Percentiles rank a stretch among this genome's conserved stretches.
Evolutionary conservation across 2,888 invertebrate species (phyloP).

Genomic region (Lepetodrilus schrolli): DNA sequence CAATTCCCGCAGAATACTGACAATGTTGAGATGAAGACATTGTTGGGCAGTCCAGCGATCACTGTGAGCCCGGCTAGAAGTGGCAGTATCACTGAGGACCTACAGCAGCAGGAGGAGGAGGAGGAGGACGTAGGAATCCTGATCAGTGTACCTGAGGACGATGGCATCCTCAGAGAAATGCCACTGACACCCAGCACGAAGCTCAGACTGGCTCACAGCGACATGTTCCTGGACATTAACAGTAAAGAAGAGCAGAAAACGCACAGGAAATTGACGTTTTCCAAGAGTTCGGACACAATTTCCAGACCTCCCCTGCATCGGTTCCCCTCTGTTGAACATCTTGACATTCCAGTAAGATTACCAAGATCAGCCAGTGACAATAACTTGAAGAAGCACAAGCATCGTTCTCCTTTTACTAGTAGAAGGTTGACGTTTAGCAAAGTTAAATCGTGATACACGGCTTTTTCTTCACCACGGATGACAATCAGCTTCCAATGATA

Average conservation of each 20-base stretch:
- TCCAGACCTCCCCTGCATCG: slow-evolving; percentile 39
- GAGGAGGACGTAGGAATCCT: slow-evolving; percentile 32
- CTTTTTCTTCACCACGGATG: no score
- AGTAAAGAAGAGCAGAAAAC: neutral
- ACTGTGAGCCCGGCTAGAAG: slow-evolving; percentile 40
- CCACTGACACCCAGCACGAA: slow-evolving; percentile 36
- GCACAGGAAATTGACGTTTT: neutral
- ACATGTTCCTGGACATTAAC: slow-evolving; percentile 35
- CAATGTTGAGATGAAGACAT: neutral
- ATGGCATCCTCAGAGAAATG: slow-evolving; percentile 35
- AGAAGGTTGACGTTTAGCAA: slow-evolving; percentile 30
- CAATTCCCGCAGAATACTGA: no score
- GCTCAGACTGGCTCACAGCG: slow-evolving; percentile 45
- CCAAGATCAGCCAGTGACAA: slow-evolving; percentile 45
- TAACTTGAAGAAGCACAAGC: slow-evolving; percentile 16
- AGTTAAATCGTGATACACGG: neutral
- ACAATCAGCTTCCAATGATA: no score
- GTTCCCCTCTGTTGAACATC: slow-evolving; percentile 53
- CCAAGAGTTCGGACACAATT: slow-evolving; percentile 42
- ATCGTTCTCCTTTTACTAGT: neutral
- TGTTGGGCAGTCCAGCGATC: neutral
- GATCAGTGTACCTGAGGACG: slow-evolving; percentile 33
- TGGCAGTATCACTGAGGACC: neutral
- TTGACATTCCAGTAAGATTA: slow-evolving; percentile 45
- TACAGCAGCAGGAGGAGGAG: no score